Base-by-base conservation (phyloP, 2,888 invertebrate genomes). In the Macrophya alboannulata region DNA sequence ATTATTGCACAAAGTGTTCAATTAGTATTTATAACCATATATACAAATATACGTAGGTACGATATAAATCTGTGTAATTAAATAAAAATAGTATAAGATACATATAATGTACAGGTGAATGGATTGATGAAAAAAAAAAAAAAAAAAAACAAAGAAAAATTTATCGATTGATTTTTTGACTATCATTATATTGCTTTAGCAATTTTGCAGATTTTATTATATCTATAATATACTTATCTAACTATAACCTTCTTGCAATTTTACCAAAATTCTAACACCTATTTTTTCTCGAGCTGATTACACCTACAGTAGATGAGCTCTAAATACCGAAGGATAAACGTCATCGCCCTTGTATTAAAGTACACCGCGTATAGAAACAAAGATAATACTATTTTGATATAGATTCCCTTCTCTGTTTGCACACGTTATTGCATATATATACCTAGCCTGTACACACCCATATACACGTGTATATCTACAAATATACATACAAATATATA, bases 311-410 rank as follows among this genome's bases (percentile, higher is more conserved):
- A 55, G 55, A 55, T 55, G 55, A 55, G 68, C 31, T 68, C 68
- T 37, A 68, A 37, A 68, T 68, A 68, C 17, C 68, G 15, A 68
- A 68, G 68, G 68, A 68, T 68, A 31, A 17, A 37, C 68, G 68
- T 68, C 68, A 37, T 68, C 68, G 68, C 37, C 31, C 37, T 17
- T 68, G 15, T 62, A 62, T 62, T 62, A 21, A 21, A 62, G 25
- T 62, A 25, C 62, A 31, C 31, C 31, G 31, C 3, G 31, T 62
- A 21, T 62, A 12, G 12, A 62, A 62, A 62, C 12, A 62, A 25
- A 62, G 62, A 62, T 62, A 62, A 62, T 62, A n/a, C 55, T 55
- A 55, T 55, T 55, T 55, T 55, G n/a, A 55, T 55, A 55, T 55
- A 55, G 55, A 55, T 55, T 6, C 55, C n/a, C n/a, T 55, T 55